These are phyloP conservation scores for Ptychodera flava DNA, from an alignment of 35 echinoderm and acorn worm species.

Conservation along the genomic window DNA sequence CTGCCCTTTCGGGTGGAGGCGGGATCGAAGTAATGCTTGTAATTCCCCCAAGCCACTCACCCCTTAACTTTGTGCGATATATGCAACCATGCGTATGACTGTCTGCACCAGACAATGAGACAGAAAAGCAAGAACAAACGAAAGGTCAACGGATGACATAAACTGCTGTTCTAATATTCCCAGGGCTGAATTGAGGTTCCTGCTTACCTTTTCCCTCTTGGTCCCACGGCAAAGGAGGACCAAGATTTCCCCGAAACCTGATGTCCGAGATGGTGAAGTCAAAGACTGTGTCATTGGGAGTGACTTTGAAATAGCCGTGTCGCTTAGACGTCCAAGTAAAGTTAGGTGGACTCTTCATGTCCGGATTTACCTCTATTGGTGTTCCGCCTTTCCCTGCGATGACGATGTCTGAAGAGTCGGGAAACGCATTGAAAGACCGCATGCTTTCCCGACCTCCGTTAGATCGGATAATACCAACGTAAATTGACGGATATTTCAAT, in stretches of 20 bases:
- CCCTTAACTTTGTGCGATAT: no score
- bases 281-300: constrained; percentile 44
- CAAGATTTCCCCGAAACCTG: constrained; percentile 51
- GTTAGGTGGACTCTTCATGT: constrained; percentile 28
- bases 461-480: constrained; percentile 48
- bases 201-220: constrained; percentile 53
- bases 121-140: no score
- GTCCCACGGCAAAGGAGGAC: constrained; percentile 49
- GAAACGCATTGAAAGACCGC: constrained; percentile 38
- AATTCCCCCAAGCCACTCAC: no score
- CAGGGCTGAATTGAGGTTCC: no score
- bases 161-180: no score
- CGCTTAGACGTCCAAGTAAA: constrained; percentile 59
- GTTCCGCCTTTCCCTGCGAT: constrained; percentile 38
- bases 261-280: constrained; percentile 50
- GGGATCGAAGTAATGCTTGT: no score
- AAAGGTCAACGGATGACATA: no score
- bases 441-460: constrained; percentile 19
- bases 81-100: no score
- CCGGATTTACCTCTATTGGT: constrained; percentile 22
- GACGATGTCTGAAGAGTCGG: constrained; percentile 39
- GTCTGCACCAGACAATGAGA: no score
- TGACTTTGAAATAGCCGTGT: constrained; percentile 79
- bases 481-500: constrained; percentile 18
- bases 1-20: no score